Base-by-base conservation (phyloP, 2,888 invertebrate species). In the Dermolepida albohirtum region DNA sequence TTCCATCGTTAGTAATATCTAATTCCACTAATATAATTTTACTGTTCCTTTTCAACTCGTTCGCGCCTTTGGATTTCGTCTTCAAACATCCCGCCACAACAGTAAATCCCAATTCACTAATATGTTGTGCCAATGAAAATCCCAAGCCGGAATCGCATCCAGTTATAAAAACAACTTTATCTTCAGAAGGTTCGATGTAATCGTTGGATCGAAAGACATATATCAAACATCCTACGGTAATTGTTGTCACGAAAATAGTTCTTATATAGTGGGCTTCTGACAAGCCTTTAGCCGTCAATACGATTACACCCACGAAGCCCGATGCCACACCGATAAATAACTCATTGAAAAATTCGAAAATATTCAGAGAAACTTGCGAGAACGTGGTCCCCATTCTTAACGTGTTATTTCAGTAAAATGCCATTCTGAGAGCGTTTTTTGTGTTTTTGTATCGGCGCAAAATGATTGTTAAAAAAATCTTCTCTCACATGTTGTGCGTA, bases 61-160 rank as follows among this genome's bases (percentile, higher is more conserved):
- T 78, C 5, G 91, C 91, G 0, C 92, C 92, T 43, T 86, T 85
- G 1, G 89, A 87, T 27, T 87, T 79, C 1, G 84, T 77, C 74
- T 85, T 83, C 57, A 92, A 87, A 81, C 93, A 92, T 51, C 92
- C 92, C 12, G 95, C 95, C 40, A 96, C 84, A 1, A 95, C 94
- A 2, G 89, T 87, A 73, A 93, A 85, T 0, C 92, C 92, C 75
- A 88, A 84, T 5, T 87, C 83, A 6, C 86, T 86, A 6, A 88
- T 83, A 72, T 90, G 86, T 17, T 89, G 85, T 0, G 92, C 91
- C 54, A 92, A 80, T 1, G 90, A 89, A 83, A 88, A 93, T 65
- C 95, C 95, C 12, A 95, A 85, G 1, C 95, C 95, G 67, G 93
- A 92, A 82, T 95, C 95, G 79, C 95, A 95, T 47, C 95, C 95